Conservation (phyloP, 2,888 invertebrate genomes). For the Archips crataeganus region DNA sequence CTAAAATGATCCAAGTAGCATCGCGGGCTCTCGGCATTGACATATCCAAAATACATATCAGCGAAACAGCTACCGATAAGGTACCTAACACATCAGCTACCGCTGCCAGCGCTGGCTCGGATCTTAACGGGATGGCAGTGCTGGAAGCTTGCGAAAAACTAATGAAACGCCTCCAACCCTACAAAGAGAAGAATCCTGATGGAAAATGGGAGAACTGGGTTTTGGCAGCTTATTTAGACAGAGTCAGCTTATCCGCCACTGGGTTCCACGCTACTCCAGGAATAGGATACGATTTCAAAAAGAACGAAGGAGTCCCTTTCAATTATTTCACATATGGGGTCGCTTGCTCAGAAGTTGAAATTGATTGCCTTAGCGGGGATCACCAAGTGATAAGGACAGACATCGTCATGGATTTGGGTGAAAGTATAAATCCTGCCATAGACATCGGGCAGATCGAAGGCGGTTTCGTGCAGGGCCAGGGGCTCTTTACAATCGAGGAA, state of each 20-base stretch:
- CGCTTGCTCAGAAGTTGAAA: slow-evolving; percentile 95
- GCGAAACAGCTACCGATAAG: slow-evolving; percentile 95
- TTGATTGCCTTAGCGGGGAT: slow-evolving; percentile 97
- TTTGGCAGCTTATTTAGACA: slow-evolving; percentile 89
- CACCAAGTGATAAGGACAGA: slow-evolving; percentile 95
- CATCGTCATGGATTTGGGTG: slow-evolving; percentile 98
- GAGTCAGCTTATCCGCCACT: slow-evolving; percentile 92
- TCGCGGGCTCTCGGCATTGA: slow-evolving; percentile 90
- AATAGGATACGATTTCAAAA: slow-evolving; percentile 89
- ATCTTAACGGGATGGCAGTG: slow-evolving; percentile 96
- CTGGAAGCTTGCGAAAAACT: slow-evolving; percentile 92
- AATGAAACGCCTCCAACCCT: slow-evolving; percentile 90
- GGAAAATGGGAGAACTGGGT: slow-evolving; percentile 95
- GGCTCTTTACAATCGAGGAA: slow-evolving; percentile 96
- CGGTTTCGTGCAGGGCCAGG: slow-evolving; percentile 97
- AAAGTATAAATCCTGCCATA: slow-evolving; percentile 97
- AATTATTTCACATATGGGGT: slow-evolving; percentile 95
- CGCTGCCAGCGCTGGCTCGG: slow-evolving; percentile 95
- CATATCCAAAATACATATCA: slow-evolving; percentile 90
- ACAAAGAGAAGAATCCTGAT: slow-evolving; percentile 90
- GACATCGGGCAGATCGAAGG: slow-evolving; percentile 99
- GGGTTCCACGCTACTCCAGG: slow-evolving; percentile 93
- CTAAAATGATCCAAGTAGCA: slow-evolving; percentile 97
- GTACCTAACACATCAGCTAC: slow-evolving; percentile 96
- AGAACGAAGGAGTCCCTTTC: slow-evolving; percentile 90